phyloP scores from a whole-genome alignment of 2,797 vertebrate genomes.

The Cetoscarus ocellatus region DNA sequence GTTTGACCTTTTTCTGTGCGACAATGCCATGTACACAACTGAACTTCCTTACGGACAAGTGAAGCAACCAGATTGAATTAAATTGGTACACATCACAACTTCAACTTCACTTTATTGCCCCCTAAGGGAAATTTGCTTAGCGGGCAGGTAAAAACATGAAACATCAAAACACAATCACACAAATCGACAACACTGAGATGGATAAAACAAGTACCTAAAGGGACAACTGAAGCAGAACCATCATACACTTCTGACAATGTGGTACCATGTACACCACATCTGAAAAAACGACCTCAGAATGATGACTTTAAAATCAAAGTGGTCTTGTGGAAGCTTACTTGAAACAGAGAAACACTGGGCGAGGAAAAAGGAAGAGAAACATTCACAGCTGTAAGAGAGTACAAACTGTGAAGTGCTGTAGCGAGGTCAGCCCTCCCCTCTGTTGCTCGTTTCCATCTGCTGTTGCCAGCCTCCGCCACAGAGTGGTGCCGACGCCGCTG shows the following conservation, averaged over 20 bases:
- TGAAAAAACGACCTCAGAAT: neutral
- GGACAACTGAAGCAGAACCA: too few relatives aligned
- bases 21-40: too few relatives aligned
- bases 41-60: too few relatives aligned
- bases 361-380: conserved; percentile 14
- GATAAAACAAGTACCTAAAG: too few relatives aligned
- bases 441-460: conserved; percentile 64
- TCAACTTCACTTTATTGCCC: too few relatives aligned
- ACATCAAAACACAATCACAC: too few relatives aligned
- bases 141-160: too few relatives aligned
- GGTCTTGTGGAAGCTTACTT: neutral
- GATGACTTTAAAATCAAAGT: neutral
- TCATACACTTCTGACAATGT: neutral
- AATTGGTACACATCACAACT: too few relatives aligned
- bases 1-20: too few relatives aligned
- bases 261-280: neutral
- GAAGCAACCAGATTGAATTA: neutral
- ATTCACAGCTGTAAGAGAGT: conserved; percentile 32
- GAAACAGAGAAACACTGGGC: neutral
- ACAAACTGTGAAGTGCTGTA: conserved; percentile 52
- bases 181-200: too few relatives aligned
- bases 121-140: too few relatives aligned
- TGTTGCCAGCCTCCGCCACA: conserved; percentile 73
- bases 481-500: conserved; percentile 66
- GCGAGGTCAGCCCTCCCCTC: conserved; percentile 66